Conservation (phyloP, 2,888 invertebrate genomes). For the Myathropa florea region DNA sequence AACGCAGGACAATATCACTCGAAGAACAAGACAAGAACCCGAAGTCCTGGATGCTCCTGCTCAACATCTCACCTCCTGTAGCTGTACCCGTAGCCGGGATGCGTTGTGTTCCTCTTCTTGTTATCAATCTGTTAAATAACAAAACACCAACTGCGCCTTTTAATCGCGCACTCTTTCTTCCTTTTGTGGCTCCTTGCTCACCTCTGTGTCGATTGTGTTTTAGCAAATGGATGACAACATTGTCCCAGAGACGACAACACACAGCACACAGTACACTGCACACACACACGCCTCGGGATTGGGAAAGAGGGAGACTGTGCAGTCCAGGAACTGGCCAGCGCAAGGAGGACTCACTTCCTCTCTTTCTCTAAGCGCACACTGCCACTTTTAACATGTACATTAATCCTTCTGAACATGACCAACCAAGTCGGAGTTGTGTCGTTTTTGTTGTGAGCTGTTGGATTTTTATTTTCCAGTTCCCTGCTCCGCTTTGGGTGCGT, state of each 20-base stretch:
- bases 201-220: slow-evolving; percentile 67
- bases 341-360: neutral
- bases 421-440: slow-evolving; percentile 62
- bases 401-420: slow-evolving; percentile 70
- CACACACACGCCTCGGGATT: neutral
- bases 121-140: slow-evolving; percentile 71
- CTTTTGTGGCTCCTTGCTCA: slow-evolving; percentile 16
- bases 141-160: slow-evolving; percentile 69
- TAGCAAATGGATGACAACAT: slow-evolving; percentile 71
- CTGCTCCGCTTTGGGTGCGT: slow-evolving; percentile 68
- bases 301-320: neutral
- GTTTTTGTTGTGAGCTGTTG: slow-evolving; percentile 12
- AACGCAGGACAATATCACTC: slow-evolving; percentile 36
- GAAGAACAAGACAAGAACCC: slow-evolving; percentile 4
- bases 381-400: slow-evolving; percentile 70
- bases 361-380: slow-evolving; percentile 27
- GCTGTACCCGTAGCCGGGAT: slow-evolving; percentile 19
- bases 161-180: slow-evolving; percentile 61
- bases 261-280: slow-evolving; percentile 1
- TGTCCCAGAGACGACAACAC: slow-evolving; percentile 49
- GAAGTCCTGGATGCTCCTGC: slow-evolving; percentile 46
- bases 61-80: slow-evolving; percentile 55
- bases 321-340: slow-evolving; percentile 15
- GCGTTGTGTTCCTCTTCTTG: slow-evolving; percentile 59
- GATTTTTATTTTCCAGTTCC: slow-evolving; percentile 19